phyloP scores from a whole-genome alignment of 37 sponge, comb jelly and placozoan genomes.

The Bolinopsis microptera region DNA sequence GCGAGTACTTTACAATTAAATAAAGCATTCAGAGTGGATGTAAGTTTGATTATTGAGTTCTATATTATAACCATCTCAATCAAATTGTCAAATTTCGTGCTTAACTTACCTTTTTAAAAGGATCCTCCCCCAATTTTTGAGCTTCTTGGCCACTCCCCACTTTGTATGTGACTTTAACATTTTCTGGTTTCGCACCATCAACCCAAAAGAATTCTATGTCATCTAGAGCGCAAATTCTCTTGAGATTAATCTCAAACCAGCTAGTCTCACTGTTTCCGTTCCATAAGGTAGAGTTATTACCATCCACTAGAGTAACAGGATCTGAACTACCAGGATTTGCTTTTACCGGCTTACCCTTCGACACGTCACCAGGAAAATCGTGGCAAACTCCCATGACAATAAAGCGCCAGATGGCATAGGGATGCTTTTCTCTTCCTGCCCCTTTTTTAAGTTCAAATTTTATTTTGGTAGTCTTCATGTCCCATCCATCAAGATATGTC shows the following conservation, averaged over 20 bases:
- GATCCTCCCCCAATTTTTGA: neutral
- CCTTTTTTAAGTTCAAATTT: neutral
- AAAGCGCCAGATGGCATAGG: neutral
- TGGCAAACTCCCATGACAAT: neutral
- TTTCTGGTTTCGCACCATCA: neutral
- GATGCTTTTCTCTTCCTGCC: neutral
- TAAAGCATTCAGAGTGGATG: too few species aligned
- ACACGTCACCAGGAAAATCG: neutral
- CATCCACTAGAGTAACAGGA: neutral
- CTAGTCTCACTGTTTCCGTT: neutral
- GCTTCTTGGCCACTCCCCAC: neutral
- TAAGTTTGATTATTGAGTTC: too few species aligned
- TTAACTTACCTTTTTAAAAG: neutral
- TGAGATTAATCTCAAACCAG: neutral
- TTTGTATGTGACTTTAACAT: neutral
- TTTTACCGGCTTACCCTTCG: neutral
- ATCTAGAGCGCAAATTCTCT: neutral
- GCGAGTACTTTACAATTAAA: too few species aligned
- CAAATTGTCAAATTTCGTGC: too few species aligned
- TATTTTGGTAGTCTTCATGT: neutral
- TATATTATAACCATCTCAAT: too few species aligned
- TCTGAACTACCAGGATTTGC: neutral
- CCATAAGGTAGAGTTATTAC: neutral
- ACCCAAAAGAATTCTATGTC: neutral
- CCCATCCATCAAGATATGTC: neutral